These are phyloP conservation scores for Plemyria rubiginata DNA, from an alignment of 2,888 invertebrate genomes.

Conservation along the genomic window DNA sequence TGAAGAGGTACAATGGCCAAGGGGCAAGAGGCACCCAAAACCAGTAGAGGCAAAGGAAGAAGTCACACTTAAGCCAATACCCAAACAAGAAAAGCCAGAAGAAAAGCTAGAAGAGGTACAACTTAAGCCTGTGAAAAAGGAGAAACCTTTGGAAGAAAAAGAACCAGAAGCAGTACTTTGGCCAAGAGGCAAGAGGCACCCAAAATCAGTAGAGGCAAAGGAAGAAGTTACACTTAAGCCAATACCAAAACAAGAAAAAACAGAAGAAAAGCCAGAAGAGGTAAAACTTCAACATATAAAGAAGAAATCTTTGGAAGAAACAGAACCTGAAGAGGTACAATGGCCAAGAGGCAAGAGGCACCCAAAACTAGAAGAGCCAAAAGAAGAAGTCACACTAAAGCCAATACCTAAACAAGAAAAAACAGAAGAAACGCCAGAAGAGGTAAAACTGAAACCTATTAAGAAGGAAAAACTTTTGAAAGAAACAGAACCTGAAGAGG, in stretches of 20 bases:
- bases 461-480: background rate
- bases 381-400: slow-evolving; percentile 60
- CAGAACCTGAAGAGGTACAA: slow-evolving; percentile 51
- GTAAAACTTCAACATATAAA: slow-evolving; percentile 19
- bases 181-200: slow-evolving; percentile 19
- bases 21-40: slow-evolving; percentile 21
- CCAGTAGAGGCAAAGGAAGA: slow-evolving; percentile 53
- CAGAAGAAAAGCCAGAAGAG: slow-evolving; percentile 40
- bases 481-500: background rate
- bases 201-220: slow-evolving; percentile 7
- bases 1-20: slow-evolving; percentile 15
- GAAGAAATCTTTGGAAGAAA: slow-evolving; percentile 53
- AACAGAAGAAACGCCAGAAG: no score
- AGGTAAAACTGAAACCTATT: no score
- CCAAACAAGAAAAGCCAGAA: slow-evolving; percentile 9
- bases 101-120: slow-evolving; percentile 5
- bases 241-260: slow-evolving; percentile 36
- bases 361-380: slow-evolving; percentile 64
- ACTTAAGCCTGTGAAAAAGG: no score
- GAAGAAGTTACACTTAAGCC: slow-evolving; percentile 59
- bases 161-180: no score
- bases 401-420: no score
- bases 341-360: slow-evolving; percentile 60
- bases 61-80: slow-evolving; percentile 5
- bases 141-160: no score